These are phyloP conservation scores for Leptodactylus fallax DNA, from an alignment of 2,797 vertebrate species.

Conservation along the genomic window DNA sequence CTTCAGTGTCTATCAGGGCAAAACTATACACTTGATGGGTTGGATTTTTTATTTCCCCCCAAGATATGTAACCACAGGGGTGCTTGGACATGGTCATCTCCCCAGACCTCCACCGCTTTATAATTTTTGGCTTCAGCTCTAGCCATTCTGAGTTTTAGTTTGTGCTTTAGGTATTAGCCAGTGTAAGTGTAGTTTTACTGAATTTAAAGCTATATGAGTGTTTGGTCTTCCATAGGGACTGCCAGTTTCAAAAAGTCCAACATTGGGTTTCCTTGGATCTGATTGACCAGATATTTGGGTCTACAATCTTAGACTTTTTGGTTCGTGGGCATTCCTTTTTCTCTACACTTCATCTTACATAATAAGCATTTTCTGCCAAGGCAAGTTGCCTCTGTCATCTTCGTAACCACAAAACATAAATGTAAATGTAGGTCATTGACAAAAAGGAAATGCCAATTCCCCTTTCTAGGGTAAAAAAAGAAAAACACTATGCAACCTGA, in stretches of 20 bases:
- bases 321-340: neutral
- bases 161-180: too few relatives aligned
- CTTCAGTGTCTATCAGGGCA: neutral
- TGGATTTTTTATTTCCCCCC: neutral
- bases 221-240: neutral
- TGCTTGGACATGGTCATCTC: neutral
- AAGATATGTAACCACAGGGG: neutral
- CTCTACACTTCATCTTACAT: neutral
- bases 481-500: neutral
- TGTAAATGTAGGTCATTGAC: constrained; percentile 6
- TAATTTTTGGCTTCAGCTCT: neutral
- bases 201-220: neutral
- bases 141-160: too few relatives aligned
- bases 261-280: too few relatives aligned
- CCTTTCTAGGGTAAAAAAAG: neutral
- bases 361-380: neutral
- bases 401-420: constrained; percentile 9
- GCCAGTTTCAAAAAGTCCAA: too few relatives aligned
- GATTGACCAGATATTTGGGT: neutral
- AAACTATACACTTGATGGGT: neutral
- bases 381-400: neutral
- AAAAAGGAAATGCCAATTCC: constrained; percentile 23
- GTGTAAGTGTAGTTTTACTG: too few relatives aligned
- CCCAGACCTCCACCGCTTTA: neutral
- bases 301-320: neutral